Conservation (phyloP, 2,113 vertebrate species). For the Noctilio leporinus region DNA sequence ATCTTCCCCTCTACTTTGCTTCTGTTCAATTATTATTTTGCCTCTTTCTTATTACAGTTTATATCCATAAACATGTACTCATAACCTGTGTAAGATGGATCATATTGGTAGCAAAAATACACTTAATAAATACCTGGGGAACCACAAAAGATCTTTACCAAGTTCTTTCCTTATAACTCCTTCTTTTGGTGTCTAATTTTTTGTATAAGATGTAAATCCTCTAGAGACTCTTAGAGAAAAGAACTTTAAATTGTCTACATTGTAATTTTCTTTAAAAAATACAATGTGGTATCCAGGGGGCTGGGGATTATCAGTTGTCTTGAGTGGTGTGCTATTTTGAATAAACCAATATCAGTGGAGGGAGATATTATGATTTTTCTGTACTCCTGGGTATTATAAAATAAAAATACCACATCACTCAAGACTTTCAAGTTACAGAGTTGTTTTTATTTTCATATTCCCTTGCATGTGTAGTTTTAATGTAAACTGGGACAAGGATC, state of each 20-base stretch:
- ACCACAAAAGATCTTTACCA: background rate
- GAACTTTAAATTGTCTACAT: background rate
- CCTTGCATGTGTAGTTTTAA: background rate
- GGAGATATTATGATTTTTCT: slow-evolving; percentile 6
- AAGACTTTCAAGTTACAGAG: background rate
- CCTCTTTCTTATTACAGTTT: background rate
- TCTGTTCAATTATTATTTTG: background rate
- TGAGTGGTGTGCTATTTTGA: background rate
- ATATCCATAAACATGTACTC: background rate
- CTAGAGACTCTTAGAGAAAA: background rate
- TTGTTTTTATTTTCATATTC: background rate
- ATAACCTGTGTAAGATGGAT: background rate
- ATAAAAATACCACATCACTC: background rate
- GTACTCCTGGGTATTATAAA: background rate
- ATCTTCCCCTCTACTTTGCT: background rate
- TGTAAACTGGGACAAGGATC: background rate
- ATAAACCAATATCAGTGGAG: background rate
- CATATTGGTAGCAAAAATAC: background rate
- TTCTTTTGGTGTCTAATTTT: background rate
- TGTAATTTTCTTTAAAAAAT: background rate
- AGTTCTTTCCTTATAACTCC: background rate
- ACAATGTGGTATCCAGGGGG: background rate
- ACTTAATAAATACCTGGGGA: background rate
- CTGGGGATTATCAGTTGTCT: background rate
- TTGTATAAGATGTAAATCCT: background rate